Base-by-base conservation (phyloP, 2,113 vertebrate genomes). In the Myotis yumanensis region DNA sequence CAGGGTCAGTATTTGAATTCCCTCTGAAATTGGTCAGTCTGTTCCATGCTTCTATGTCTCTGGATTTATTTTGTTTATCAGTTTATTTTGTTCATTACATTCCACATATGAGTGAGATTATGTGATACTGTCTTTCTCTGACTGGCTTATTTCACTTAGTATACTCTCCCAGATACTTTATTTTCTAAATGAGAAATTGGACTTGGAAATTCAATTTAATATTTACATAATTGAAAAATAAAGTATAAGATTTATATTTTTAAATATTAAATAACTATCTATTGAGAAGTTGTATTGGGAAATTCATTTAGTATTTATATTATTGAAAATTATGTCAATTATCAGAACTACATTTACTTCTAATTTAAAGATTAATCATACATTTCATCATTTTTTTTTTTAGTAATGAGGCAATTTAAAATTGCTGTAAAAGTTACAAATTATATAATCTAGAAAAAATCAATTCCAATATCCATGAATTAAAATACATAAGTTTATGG, bases 161-260 rank as follows among this genome's bases (percentile, higher is more conserved):
- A 62, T 25, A 62, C 25, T 62, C 57, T 62, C 10, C 23, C 23
- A 62, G 57, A 59, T 95, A 12, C 68, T 72, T 35, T 69, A 35
- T 69, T 83, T 90, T 71, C 37, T 11, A 16, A 80, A 32, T 71
- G 32, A 88, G 1, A 94, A 71, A 68, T 91, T 43, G 0, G 1
- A 68, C 32, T 77, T 91, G 25, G 8, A 73, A 86, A 93, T 72
- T 82, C 4, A 89, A 22, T 54, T 94, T 85, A 72, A 11, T 86
- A 52, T 71, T 91, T 72, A 40, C 73, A 46, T 79, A 28, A 46
- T 37, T 83, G 8, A 86, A 91, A 95, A 89, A n/a, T 85, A 51
- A 51, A 83, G 10, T 12, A 43, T 51, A 75, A 32, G 11, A 54
- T 86, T 89, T 82, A 51, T 5, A 64, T 89, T 43, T 89, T 15